Percentiles rank a stretch among this genome's conserved stretches.
Evolutionary conservation across 1,140 invertebrate genomes (phyloP).

Genomic region (Drosophila willistoni): DNA sequence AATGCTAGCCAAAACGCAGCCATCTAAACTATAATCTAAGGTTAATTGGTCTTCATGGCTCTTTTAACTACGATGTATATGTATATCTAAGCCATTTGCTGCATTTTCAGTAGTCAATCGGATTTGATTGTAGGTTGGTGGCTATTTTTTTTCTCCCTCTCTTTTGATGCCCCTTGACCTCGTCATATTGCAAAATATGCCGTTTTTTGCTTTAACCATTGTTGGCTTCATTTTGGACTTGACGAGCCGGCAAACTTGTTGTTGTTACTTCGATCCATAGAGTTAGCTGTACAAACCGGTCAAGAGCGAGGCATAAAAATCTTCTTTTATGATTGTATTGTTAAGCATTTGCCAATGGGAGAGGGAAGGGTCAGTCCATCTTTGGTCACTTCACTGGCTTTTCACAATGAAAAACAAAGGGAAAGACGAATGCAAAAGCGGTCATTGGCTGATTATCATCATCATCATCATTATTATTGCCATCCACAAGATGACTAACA

Average conservation of each 20-base stretch:
- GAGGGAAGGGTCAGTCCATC: constrained; percentile 44
- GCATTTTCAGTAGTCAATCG: constrained; percentile 45
- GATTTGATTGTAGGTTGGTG: constrained; percentile 44
- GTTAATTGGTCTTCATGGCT: constrained; percentile 60
- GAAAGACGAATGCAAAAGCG: constrained; percentile 44
- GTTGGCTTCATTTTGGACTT: constrained; percentile 18
- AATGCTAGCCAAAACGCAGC: constrained; percentile 42
- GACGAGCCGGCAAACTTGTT: constrained; percentile 51
- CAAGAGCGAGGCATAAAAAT: constrained; percentile 68
- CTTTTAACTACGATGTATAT: constrained; percentile 17
- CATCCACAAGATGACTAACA: constrained; percentile 21
- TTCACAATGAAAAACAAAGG: constrained; percentile 35
- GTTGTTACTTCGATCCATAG: constrained; percentile 40
- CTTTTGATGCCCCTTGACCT: constrained; percentile 60
- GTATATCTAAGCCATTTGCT: constrained; percentile 36
- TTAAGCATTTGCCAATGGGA: constrained; percentile 33
- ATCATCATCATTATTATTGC: background rate
- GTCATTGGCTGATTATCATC: constrained; percentile 51
- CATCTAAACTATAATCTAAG: constrained; percentile 42
- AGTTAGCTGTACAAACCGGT: constrained; percentile 76
- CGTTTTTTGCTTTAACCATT: constrained; percentile 28
- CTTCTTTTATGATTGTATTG: constrained; percentile 47
- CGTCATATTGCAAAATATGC: constrained; percentile 70
- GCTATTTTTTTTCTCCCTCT: constrained; percentile 28
- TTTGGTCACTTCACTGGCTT: constrained; percentile 40